phyloP scores from a whole-genome alignment of 92 coral and sea anemone species.

The Isaurus tuberculatus region DNA sequence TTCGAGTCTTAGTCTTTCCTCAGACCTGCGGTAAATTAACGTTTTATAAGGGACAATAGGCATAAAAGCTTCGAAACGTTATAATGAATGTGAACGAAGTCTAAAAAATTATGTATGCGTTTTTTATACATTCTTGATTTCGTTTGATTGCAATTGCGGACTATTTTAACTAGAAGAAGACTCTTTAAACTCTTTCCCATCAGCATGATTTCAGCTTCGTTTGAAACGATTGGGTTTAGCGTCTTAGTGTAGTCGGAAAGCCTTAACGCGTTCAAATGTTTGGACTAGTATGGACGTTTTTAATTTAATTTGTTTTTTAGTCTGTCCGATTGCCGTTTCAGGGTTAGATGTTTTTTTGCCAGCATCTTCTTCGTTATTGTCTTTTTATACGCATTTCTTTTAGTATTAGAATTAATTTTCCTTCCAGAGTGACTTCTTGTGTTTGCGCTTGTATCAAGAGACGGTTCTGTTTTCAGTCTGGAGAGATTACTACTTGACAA shows the following conservation, averaged over 20 bases:
- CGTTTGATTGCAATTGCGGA: no score
- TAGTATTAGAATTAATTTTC: not conserved
- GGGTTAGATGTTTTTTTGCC: constrained; percentile 9
- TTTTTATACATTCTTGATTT: no score
- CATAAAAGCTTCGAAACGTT: no score
- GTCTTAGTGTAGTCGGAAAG: not conserved
- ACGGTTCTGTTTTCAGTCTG: constrained; percentile 11
- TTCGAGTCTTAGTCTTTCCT: no score
- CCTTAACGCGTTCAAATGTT: not conserved
- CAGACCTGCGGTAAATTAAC: no score
- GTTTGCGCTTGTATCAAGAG: constrained; percentile 13
- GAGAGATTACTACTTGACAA: constrained; percentile 45
- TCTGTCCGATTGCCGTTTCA: not conserved
- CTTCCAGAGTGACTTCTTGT: constrained; percentile 22
- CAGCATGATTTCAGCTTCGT: no score
- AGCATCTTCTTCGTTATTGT: not conserved
- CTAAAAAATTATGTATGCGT: no score
- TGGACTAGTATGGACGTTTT: not conserved
- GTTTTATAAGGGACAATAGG: no score
- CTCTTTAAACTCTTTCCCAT: no score
- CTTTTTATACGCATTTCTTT: not conserved
- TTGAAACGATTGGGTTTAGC: no score
- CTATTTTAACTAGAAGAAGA: no score
- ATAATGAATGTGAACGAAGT: no score
- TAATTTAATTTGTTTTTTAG: not conserved